Conservation (phyloP, 2,797 vertebrate genomes). For the Iguana delicatissima region DNA sequence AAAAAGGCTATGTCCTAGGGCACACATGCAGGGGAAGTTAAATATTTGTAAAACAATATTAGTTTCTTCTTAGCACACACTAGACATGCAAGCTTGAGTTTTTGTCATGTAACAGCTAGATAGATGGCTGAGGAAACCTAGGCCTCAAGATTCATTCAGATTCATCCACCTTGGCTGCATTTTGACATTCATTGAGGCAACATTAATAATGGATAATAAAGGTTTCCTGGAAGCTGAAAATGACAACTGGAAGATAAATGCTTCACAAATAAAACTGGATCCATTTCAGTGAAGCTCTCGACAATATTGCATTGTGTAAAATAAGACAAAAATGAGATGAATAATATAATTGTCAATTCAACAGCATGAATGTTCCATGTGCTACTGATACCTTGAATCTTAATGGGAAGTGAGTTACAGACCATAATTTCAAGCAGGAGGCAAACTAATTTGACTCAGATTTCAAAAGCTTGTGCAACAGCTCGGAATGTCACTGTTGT, state of each 20-base stretch:
- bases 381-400: neutral
- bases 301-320: conserved; percentile 19
- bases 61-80: neutral
- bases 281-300: neutral
- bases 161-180: conserved; percentile 19
- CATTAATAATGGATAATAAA: conserved; percentile 33
- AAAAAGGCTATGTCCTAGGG: neutral
- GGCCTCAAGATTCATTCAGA: conserved; percentile 25
- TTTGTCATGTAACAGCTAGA: conserved; percentile 33
- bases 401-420: conserved; percentile 15
- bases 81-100: neutral
- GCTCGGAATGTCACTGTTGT: conserved; percentile 4
- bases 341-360: conserved; percentile 24
- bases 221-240: conserved; percentile 22
- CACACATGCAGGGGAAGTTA: neutral
- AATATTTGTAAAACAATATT: conserved; percentile 4
- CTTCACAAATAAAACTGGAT: conserved; percentile 12
- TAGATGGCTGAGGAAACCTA: conserved; percentile 16
- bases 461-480: conserved; percentile 35
- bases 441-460: conserved; percentile 29
- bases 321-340: conserved; percentile 20
- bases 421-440: conserved; percentile 26
- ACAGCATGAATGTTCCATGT: conserved; percentile 6
- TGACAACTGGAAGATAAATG: conserved; percentile 40
- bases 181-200: conserved; percentile 27